Percentiles rank a stretch among this genome's conserved stretches.
These are phyloP conservation scores for Channa striata DNA, from an alignment of 2,797 vertebrate species.

Conservation along the genomic window DNA sequence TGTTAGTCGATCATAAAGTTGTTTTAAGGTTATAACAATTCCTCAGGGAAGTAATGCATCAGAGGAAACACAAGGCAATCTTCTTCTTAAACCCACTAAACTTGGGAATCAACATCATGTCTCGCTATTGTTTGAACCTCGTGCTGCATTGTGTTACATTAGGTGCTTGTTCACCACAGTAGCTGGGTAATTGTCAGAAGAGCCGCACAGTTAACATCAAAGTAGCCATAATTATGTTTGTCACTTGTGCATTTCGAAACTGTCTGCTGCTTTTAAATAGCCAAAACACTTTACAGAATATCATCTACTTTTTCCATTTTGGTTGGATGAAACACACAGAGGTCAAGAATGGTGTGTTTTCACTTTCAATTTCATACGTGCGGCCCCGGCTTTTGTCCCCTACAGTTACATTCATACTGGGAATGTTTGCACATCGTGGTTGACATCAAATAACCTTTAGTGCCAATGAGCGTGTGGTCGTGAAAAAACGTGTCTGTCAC, in stretches of 20 bases:
- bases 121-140: background rate
- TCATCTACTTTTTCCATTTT: conserved; percentile 12
- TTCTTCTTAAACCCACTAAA: background rate
- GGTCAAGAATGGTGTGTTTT: too few relatives aligned
- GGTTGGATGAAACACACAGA: too few relatives aligned
- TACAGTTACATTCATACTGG: conserved; percentile 16
- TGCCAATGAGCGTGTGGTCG: background rate
- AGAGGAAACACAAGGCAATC: conserved; percentile 4
- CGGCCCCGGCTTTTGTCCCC: background rate
- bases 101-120: background rate
- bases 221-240: background rate
- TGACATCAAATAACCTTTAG: background rate
- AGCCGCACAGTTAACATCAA: background rate
- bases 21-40: background rate
- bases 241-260: background rate
- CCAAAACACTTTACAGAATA: background rate
- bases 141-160: background rate
- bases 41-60: conserved; percentile 13
- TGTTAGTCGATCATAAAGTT: conserved; percentile 23
- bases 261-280: background rate
- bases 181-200: background rate
- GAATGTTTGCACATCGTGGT: conserved; percentile 5
- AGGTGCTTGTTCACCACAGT: background rate
- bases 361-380: too few relatives aligned
- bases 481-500: background rate